These are phyloP conservation scores for Luidia sarsii DNA, from an alignment of 53 echinoderm and acorn worm species.

Conservation along the genomic window DNA sequence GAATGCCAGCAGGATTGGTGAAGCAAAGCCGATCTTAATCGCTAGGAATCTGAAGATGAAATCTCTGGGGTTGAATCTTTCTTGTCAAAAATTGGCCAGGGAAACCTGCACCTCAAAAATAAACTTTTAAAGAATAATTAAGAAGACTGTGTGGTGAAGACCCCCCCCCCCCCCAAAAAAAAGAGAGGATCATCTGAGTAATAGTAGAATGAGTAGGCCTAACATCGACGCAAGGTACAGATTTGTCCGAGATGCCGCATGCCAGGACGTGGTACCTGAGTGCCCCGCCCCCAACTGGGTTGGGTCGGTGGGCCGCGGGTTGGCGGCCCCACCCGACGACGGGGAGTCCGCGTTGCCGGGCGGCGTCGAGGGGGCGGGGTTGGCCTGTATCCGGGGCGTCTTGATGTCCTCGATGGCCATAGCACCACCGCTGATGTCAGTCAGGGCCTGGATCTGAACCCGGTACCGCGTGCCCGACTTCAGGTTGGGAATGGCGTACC, in stretches of 20 bases:
- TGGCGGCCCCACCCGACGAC: background rate
- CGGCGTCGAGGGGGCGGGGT: constrained; percentile 8
- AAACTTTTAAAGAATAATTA: too few relatives aligned
- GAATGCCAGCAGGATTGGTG: too few relatives aligned
- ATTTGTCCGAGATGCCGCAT: constrained; percentile 8
- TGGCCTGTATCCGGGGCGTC: constrained; percentile 58
- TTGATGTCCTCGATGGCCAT: constrained; percentile 69
- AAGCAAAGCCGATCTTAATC: too few relatives aligned
- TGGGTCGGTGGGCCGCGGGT: constrained; percentile 10
- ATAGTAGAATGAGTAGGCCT: too few relatives aligned
- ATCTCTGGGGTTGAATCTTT: too few relatives aligned
- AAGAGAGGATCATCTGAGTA: constrained; percentile 47
- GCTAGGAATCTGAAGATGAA: too few relatives aligned
- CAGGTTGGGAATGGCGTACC: constrained; percentile 41
- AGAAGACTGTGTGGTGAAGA: too few relatives aligned
- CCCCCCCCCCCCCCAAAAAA: too few relatives aligned
- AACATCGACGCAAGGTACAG: too few relatives aligned
- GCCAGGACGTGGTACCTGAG: constrained; percentile 47
- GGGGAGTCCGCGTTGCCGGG: background rate
- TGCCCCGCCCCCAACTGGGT: background rate
- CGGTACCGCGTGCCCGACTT: constrained; percentile 67
- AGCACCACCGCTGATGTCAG: constrained; percentile 72
- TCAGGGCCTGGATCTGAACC: constrained; percentile 70
- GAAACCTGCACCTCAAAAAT: too few relatives aligned
- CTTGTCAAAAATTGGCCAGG: too few relatives aligned